phyloP scores from a whole-genome alignment of 2,888 invertebrate species.

The Lithodes maja region DNA sequence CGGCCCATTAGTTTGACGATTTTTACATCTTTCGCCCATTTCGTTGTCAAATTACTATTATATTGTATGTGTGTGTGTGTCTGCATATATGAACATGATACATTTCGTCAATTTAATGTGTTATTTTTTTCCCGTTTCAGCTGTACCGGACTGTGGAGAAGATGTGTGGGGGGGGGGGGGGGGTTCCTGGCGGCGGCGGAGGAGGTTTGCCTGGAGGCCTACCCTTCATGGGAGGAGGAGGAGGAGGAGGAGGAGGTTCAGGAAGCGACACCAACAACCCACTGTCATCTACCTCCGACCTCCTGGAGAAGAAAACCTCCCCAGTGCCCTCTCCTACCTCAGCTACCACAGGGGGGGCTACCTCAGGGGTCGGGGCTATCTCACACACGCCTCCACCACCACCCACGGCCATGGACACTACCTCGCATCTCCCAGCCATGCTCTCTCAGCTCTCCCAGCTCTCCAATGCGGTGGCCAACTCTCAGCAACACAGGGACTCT shows the following conservation, averaged over 20 bases:
- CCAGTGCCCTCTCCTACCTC: conserved; percentile 40
- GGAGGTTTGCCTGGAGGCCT: conserved; percentile 40
- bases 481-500: conserved; percentile 41
- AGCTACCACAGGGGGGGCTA: conserved; percentile 23
- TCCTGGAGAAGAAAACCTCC: conserved; percentile 36
- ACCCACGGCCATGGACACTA: conserved; percentile 52
- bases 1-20: too few relatives aligned
- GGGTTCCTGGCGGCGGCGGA: conserved; percentile 44
- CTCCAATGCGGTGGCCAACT: conserved; percentile 20
- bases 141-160: conserved; percentile 70
- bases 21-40: too few relatives aligned
- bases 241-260: conserved; percentile 10
- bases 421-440: conserved; percentile 59
- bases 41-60: too few relatives aligned
- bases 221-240: conserved; percentile 33
- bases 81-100: too few relatives aligned
- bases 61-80: too few relatives aligned
- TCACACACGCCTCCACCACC: conserved; percentile 36
- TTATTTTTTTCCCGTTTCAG: too few relatives aligned
- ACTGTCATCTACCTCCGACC: conserved; percentile 37
- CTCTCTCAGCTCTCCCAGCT: conserved; percentile 59
- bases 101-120: too few relatives aligned
- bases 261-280: not conserved
- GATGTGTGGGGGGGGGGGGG: conserved; percentile 63
- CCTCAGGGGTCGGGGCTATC: conserved; percentile 16